These are phyloP conservation scores for Callyntrura sp. DNA, from an alignment of 2,888 invertebrate genomes.

Conservation along the genomic window DNA sequence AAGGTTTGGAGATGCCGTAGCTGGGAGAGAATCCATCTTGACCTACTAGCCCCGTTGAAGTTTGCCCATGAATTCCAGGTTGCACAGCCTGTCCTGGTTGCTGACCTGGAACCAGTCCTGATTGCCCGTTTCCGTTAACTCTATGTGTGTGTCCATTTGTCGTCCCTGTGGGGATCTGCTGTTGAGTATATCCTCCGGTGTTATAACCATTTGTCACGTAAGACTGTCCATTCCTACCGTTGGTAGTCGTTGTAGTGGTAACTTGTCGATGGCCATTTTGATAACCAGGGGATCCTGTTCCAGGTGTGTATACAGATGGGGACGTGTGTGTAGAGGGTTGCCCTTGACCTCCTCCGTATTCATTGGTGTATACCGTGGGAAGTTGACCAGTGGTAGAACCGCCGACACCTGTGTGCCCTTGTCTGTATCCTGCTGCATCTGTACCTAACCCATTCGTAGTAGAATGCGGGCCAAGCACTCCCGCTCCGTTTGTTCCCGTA, in stretches of 20 bases:
- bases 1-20: slow-evolving; percentile 60
- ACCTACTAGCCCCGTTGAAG: background rate
- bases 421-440: background rate
- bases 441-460: background rate
- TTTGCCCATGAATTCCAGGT: background rate
- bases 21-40: slow-evolving; percentile 68
- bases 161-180: background rate
- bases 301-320: background rate
- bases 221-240: slow-evolving; percentile 46
- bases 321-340: background rate
- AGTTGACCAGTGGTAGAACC: background rate
- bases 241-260: background rate
- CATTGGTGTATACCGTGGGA: slow-evolving; percentile 49
- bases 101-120: background rate
- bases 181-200: background rate
- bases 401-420: background rate
- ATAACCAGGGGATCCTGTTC: background rate
- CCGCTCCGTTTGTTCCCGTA: background rate
- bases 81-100: background rate
- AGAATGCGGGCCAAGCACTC: background rate
- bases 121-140: slow-evolving; percentile 46
- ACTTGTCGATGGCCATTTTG: slow-evolving; percentile 44
- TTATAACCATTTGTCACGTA: slow-evolving; percentile 35
- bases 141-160: slow-evolving; percentile 17
- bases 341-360: background rate